Conservation (phyloP, 2,797 vertebrate genomes). For the Nyctalus aviator region DNA sequence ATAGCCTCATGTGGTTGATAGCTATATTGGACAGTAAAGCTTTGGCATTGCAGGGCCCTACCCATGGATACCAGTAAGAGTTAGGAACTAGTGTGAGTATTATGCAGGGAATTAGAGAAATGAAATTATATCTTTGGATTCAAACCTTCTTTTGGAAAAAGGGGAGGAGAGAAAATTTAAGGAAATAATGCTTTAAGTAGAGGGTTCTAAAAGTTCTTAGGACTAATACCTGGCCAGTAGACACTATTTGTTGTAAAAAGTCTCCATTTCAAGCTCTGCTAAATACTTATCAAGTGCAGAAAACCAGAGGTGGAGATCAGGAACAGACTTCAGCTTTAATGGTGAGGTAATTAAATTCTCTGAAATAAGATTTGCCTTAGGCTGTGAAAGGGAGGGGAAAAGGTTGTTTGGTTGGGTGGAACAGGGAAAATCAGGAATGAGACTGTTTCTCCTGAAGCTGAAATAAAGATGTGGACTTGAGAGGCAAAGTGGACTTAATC, state of each 20-base stretch:
- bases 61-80: constrained; percentile 13
- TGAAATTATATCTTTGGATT: not conserved
- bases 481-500: not conserved
- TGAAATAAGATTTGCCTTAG: not conserved
- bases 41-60: constrained; percentile 53
- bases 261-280: not conserved
- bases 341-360: not conserved
- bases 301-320: not conserved
- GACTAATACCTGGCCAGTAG: not conserved
- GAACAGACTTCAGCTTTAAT: not conserved
- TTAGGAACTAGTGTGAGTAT: not conserved
- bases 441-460: not conserved
- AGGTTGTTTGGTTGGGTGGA: not conserved
- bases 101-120: not conserved
- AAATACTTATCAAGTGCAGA: not conserved
- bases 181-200: not conserved
- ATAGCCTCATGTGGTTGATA: not conserved
- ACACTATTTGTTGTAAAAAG: not conserved
- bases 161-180: not conserved
- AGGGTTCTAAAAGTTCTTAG: not conserved
- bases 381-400: not conserved
- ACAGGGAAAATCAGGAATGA: not conserved
- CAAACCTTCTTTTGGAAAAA: not conserved
- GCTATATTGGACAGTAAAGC: constrained; percentile 61
- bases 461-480: not conserved